Evolutionary conservation across 53 echinoderm and acorn worm species (phyloP).

Genomic region (Paelopatides confundens): DNA sequence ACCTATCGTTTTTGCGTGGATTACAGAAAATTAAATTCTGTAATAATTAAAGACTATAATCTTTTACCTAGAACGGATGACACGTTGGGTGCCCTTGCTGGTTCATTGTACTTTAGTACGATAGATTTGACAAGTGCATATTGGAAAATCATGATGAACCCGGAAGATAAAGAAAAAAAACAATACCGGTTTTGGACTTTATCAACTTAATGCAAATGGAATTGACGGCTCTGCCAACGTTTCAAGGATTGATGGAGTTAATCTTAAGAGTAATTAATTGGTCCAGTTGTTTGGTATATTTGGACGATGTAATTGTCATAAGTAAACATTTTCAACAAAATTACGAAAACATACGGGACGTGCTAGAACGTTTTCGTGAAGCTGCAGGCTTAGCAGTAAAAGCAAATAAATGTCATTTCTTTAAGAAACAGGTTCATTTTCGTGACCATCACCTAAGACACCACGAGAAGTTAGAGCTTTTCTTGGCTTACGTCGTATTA

Average conservation of each 20-base stretch:
- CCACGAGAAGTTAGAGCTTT: constrained; percentile 49
- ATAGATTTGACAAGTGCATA: constrained; percentile 34
- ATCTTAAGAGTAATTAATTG: constrained; percentile 19
- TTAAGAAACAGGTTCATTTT: background rate
- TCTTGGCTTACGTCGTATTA: constrained; percentile 17
- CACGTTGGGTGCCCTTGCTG: constrained; percentile 26
- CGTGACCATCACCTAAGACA: background rate
- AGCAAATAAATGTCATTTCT: background rate
- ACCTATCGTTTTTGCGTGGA: constrained; percentile 45
- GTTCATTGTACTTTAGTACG: background rate
- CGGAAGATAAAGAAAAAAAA: constrained; percentile 16
- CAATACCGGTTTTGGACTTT: background rate
- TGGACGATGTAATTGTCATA: constrained; percentile 12
- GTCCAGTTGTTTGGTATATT: background rate
- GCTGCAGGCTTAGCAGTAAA: background rate
- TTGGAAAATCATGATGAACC: constrained; percentile 41
- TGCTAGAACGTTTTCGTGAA: background rate
- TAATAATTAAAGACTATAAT: constrained; percentile 13
- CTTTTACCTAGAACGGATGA: constrained; percentile 47
- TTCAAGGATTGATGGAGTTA: constrained; percentile 36
- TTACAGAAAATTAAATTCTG: constrained; percentile 20
- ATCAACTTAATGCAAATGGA: constrained; percentile 33
- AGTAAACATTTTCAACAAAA: background rate
- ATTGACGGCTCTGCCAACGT: constrained; percentile 23
- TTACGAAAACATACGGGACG: background rate